Percentiles rank a stretch among this genome's conserved stretches.
Conservation (phyloP, 2,113 vertebrate genomes). For the Cepphus grylle region DNA sequence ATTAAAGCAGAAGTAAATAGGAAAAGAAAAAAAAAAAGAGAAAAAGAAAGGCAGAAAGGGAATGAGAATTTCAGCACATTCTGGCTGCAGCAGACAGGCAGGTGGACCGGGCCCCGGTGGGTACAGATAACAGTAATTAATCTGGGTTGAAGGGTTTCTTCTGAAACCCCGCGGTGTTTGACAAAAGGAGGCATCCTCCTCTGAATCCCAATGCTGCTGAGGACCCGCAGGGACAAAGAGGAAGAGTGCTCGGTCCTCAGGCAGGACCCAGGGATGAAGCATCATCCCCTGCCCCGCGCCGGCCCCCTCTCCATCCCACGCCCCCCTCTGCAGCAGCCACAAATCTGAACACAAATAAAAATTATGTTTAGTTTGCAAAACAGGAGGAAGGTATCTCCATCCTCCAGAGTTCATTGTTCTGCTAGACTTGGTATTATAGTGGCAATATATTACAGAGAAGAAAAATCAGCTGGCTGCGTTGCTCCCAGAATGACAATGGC, state of each 20-base stretch:
- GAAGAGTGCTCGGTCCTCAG: neutral
- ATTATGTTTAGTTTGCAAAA: conserved; percentile 68
- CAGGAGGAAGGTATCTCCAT: conserved; percentile 47
- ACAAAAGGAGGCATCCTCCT: neutral
- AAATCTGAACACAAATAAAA: conserved; percentile 34
- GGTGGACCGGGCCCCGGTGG: neutral
- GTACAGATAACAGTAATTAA: conserved; percentile 51
- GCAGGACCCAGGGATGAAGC: neutral
- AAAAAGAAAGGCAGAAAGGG: neutral
- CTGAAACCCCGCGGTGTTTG: neutral
- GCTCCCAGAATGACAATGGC: conserved; percentile 29
- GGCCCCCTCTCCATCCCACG: fast-evolving
- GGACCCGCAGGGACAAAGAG: neutral
- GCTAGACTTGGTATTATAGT: conserved; percentile 57
- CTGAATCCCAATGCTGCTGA: neutral
- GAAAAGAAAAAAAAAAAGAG: neutral
- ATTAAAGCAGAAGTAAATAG: conserved; percentile 76
- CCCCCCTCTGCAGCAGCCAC: neutral
- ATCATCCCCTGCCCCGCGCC: fast-evolving
- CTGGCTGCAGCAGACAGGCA: neutral
- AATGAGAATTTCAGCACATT: neutral
- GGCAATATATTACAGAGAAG: conserved; percentile 44
- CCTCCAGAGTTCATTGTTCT: conserved; percentile 65
- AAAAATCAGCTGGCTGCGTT: conserved; percentile 23
- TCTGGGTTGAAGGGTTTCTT: conserved; percentile 32